Evolutionary conservation across 2,113 vertebrate species (phyloP).

Genomic region (Butorides virescens): DNA sequence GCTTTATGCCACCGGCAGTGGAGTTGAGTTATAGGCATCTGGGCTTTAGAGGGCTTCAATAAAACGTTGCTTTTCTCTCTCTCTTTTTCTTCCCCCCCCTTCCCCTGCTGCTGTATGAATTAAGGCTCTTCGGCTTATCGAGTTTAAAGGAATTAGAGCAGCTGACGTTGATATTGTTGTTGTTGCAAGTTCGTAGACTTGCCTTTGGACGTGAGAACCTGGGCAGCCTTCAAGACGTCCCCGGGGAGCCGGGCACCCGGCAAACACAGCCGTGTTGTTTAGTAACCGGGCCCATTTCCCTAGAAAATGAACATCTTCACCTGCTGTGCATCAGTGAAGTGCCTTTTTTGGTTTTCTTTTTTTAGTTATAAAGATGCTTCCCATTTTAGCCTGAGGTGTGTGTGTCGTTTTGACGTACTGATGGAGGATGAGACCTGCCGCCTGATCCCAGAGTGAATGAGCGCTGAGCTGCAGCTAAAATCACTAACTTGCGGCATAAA

Average conservation of each 20-base stretch:
- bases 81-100: background rate
- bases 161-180: background rate
- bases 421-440: background rate
- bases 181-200: background rate
- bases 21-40: constrained; percentile 48
- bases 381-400: background rate
- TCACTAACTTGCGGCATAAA: background rate
- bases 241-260: background rate
- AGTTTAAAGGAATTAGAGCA: constrained; percentile 35
- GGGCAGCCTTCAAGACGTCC: background rate
- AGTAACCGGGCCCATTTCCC: background rate
- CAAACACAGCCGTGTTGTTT: background rate
- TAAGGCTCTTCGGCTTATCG: constrained; percentile 10
- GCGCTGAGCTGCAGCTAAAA: background rate
- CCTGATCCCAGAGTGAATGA: accelerated
- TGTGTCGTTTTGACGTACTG: background rate
- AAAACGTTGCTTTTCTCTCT: constrained; percentile 16
- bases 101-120: constrained; percentile 44
- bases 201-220: background rate
- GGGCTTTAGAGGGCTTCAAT: constrained; percentile 29
- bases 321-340: background rate
- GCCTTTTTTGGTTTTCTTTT: background rate
- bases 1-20: constrained; percentile 54
- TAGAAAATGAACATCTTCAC: background rate
- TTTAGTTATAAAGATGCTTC: background rate